phyloP scores from a whole-genome alignment of 2,888 invertebrate species.

The Chaetogeoica ovagalla region DNA sequence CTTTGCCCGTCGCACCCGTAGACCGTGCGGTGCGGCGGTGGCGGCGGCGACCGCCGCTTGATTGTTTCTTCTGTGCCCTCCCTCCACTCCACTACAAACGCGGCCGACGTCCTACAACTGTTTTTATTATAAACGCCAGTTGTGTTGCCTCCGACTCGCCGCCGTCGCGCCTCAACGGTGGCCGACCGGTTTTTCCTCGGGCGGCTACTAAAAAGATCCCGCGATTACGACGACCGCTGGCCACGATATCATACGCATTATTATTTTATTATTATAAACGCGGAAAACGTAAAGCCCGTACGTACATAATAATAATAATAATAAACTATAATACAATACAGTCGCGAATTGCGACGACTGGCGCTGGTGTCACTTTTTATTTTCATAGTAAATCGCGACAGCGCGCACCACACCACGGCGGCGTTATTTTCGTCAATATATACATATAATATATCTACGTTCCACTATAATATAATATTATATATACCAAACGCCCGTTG shows the following conservation, averaged over 20 bases:
- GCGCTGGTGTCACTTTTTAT: too few relatives aligned
- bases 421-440: too few relatives aligned
- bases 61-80: constrained; percentile 22
- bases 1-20: constrained; percentile 54
- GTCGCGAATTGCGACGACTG: too few relatives aligned
- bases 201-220: constrained; percentile 49
- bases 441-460: too few relatives aligned
- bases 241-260: too few relatives aligned
- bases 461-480: too few relatives aligned
- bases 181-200: constrained; percentile 52
- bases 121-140: constrained; percentile 22
- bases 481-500: too few relatives aligned
- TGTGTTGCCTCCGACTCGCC: not conserved
- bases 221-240: constrained; percentile 29
- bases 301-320: not conserved
- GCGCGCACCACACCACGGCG: too few relatives aligned
- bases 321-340: too few relatives aligned
- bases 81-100: not conserved
- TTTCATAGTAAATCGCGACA: too few relatives aligned
- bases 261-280: constrained; percentile 1
- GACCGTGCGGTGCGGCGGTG: not conserved
- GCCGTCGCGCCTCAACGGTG: constrained; percentile 34
- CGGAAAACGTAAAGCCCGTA: constrained; percentile 6
- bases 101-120: not conserved
- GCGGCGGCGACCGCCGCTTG: constrained; percentile 13